Evolutionary conservation across 2,797 vertebrate species (phyloP).

Genomic region (Phrynocephalus guinanensis): DNA sequence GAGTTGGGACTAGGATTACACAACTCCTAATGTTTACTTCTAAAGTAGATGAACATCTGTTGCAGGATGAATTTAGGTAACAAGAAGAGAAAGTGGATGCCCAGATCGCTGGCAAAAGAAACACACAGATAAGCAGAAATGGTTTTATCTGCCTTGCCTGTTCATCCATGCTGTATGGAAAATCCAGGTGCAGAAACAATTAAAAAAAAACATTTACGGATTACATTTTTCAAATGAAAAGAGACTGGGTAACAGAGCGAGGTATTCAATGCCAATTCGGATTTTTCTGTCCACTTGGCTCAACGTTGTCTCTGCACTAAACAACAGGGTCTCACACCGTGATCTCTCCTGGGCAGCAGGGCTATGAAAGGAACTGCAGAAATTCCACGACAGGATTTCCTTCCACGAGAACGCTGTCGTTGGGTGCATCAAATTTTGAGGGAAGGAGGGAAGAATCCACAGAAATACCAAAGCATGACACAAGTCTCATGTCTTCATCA

Average conservation of each 20-base stretch:
- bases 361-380: neutral
- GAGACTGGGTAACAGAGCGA: neutral
- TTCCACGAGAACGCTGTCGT: neutral
- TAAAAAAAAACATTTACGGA: neutral
- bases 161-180: neutral
- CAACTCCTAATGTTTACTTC: no score
- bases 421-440: neutral
- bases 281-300: no score
- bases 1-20: no score
- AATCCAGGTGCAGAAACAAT: neutral
- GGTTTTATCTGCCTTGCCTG: neutral
- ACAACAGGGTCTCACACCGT: neutral
- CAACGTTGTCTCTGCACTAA: neutral
- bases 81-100: neutral
- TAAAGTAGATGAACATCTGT: neutral
- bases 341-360: neutral
- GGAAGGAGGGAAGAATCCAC: neutral
- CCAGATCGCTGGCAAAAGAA: neutral
- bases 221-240: neutral
- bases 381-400: no score
- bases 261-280: neutral
- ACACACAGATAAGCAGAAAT: neutral
- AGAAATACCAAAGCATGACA: neutral
- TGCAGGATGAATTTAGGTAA: neutral
- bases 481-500: neutral